phyloP scores from a whole-genome alignment of 2,888 invertebrate genomes.

The Myopa tessellatipennis region DNA sequence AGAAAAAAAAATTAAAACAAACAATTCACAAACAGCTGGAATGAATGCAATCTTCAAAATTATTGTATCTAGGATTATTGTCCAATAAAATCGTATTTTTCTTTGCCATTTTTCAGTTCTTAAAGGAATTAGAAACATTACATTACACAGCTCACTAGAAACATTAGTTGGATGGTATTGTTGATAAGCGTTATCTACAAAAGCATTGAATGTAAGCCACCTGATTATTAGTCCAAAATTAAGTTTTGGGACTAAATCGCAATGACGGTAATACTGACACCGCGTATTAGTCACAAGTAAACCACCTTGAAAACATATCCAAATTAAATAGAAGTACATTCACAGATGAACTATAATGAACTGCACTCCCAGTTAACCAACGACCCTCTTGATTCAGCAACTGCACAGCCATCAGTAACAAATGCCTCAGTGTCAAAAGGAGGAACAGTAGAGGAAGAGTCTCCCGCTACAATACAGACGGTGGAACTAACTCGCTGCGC shows the following conservation, averaged over 20 bases:
- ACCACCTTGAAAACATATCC: slow-evolving; percentile 30
- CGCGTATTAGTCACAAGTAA: slow-evolving; percentile 16
- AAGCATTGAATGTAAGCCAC: slow-evolving; percentile 27
- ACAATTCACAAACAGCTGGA: too few relatives aligned
- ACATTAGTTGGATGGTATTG: too few relatives aligned
- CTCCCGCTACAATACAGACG: slow-evolving; percentile 60
- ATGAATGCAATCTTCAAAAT: too few relatives aligned
- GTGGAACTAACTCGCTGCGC: slow-evolving; percentile 44
- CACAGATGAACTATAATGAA: slow-evolving; percentile 68
- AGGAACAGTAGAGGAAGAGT: slow-evolving; percentile 60
- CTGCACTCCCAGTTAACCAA: slow-evolving; percentile 63
- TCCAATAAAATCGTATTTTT: too few relatives aligned
- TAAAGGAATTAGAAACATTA: too few relatives aligned
- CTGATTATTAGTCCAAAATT: slow-evolving; percentile 1
- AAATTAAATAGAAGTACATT: slow-evolving; percentile 44
- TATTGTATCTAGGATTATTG: too few relatives aligned
- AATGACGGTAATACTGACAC: background rate
- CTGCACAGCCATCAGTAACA: slow-evolving; percentile 38
- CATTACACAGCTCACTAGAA: too few relatives aligned
- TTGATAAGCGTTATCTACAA: too few relatives aligned
- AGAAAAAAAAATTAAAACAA: too few relatives aligned
- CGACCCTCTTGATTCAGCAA: slow-evolving; percentile 57
- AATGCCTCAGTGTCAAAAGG: slow-evolving; percentile 49
- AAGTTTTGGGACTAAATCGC: background rate
- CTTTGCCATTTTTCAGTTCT: too few relatives aligned